Base-by-base conservation (phyloP, 2,888 invertebrate species). In the Glyphotaelius pellucidus region DNA sequence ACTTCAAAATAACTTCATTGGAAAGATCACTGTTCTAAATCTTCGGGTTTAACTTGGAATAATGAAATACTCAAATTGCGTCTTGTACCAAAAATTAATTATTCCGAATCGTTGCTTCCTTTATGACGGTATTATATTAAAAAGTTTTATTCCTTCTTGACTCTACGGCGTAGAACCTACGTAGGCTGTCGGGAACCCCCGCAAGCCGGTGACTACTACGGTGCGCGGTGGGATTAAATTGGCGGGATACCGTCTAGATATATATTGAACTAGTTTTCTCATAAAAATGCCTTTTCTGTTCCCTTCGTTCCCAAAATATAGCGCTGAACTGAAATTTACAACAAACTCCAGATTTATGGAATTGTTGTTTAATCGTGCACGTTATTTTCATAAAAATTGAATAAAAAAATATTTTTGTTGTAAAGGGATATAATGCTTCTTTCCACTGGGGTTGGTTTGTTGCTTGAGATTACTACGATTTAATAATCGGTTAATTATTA, bases 21-120 rank as follows among this genome's bases (percentile, higher is more conserved):
- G n/a, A 67, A 52, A 67, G 67, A 35, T 87, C 67, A 31, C 87
- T 25, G 52, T 19, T 87, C 32, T 67, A 52, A 87, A 87, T 87
- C 52, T 25, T 67, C 31, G 67, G 30, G 67, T 87, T 67, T 87
- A 87, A 87, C 87, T 87, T 67, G 67, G 87, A 67, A 87, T 87
- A 87, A 87, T 87, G 87, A 87, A 87, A 87, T 87, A 87, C 87
- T 87, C 87, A 67, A 87, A 87, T 87, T 87, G 87, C 67, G 87
- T 87, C 87, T 87, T 87, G 87, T 87, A 32, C 87, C 87, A 52
- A 87, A 87, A 32, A 87, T 87, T 87, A 87, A 87, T 87, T 87
- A 87, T 87, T 87, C 87, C 67, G 87, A 52, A 87, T 87, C 87
- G 87, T 87, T 87, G 87, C 87, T 47, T 87, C 87, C 87, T 87